Evolutionary conservation across 2,113 vertebrate genomes (phyloP).

Genomic region (Herpailurus yagouaroundi): DNA sequence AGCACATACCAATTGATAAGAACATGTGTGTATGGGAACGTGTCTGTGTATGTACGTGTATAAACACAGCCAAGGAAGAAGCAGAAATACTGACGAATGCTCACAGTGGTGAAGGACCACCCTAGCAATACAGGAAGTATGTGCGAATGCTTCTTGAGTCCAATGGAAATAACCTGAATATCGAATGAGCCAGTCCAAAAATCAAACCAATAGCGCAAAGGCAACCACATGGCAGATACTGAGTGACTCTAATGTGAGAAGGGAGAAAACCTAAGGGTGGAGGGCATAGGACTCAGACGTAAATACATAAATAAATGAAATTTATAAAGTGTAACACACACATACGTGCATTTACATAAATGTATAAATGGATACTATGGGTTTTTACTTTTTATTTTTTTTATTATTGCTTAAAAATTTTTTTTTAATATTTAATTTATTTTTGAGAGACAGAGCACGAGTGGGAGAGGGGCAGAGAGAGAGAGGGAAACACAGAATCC

Average conservation of each 20-base stretch:
- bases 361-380: neutral
- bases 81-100: neutral
- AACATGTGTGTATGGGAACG: neutral
- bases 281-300: neutral
- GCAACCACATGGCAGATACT: neutral
- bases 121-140: too few species aligned
- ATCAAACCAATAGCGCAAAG: constrained; percentile 14
- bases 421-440: too few species aligned
- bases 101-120: neutral
- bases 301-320: constrained; percentile 30
- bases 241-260: constrained; percentile 38
- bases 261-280: constrained; percentile 43
- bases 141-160: neutral
- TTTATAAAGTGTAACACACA: neutral
- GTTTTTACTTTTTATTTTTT: neutral
- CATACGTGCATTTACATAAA: neutral
- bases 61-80: constrained; percentile 32
- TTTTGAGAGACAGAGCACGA: too few species aligned
- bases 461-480: too few species aligned
- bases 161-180: neutral
- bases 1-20: neutral
- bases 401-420: too few species aligned
- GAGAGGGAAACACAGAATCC: too few species aligned
- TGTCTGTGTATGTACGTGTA: neutral
- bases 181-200: constrained; percentile 5